Percentiles rank a stretch among this genome's conserved stretches.
These are phyloP conservation scores for Upupa epops DNA, from an alignment of 2,113 vertebrate species.

Conservation along the genomic window DNA sequence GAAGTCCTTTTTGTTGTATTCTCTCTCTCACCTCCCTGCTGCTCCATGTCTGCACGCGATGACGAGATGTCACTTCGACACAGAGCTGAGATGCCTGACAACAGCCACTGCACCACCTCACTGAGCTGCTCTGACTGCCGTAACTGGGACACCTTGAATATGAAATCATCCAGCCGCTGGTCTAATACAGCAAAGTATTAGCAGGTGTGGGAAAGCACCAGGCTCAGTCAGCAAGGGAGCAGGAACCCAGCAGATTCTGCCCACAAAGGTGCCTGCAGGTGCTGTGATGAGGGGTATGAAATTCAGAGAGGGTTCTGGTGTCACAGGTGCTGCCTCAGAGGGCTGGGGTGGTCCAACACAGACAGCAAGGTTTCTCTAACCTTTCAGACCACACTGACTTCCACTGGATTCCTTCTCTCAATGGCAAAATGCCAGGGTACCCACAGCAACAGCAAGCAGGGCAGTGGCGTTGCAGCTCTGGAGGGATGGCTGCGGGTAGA, in stretches of 20 bases:
- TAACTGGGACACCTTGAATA: background rate
- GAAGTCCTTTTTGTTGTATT: conserved; percentile 47
- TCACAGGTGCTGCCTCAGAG: background rate
- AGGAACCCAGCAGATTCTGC: background rate
- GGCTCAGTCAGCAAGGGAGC: accelerated
- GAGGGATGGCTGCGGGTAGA: accelerated
- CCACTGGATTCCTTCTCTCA: background rate
- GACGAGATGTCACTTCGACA: conserved; percentile 21
- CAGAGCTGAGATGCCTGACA: conserved; percentile 18
- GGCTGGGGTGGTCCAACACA: accelerated
- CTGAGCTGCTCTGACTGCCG: background rate
- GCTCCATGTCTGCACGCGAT: conserved; percentile 51
- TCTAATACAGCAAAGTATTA: background rate
- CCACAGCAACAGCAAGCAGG: background rate
- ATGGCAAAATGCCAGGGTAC: background rate
- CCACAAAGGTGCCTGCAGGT: accelerated
- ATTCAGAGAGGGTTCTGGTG: background rate
- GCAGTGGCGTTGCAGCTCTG: background rate
- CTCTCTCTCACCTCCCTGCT: conserved; percentile 34
- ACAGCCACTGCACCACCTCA: background rate
- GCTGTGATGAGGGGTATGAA: background rate
- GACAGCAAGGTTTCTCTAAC: background rate
- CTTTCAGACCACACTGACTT: background rate
- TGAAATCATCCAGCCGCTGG: background rate
- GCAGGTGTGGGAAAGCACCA: background rate